These are phyloP conservation scores for Echiichthys vipera DNA, from an alignment of 2,797 vertebrate species.

Conservation along the genomic window DNA sequence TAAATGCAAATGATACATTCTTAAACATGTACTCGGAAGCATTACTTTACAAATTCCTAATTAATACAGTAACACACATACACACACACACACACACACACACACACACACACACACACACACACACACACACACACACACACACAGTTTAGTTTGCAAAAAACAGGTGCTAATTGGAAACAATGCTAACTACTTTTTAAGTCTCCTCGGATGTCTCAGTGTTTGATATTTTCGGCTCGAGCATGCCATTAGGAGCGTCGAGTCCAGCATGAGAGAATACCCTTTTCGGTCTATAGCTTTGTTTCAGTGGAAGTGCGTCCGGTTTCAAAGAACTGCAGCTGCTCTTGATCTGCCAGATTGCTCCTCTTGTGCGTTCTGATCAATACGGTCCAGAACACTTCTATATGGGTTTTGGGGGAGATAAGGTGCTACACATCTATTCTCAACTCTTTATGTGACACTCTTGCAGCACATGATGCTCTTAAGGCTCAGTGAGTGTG, in stretches of 20 bases:
- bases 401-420: conserved; percentile 55
- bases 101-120: not conserved
- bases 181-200: conserved; percentile 27
- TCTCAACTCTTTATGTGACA: conserved; percentile 56
- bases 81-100: not conserved
- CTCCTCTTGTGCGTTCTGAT: conserved; percentile 67
- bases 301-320: conserved; percentile 68
- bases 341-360: conserved; percentile 77
- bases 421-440: conserved; percentile 53
- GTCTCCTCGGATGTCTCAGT: conserved; percentile 50
- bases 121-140: not conserved
- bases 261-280: conserved; percentile 35
- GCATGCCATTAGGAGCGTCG: conserved; percentile 43
- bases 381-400: conserved; percentile 72
- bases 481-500: conserved; percentile 29
- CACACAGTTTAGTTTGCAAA: not conserved
- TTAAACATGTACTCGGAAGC: not conserved
- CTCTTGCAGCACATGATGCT: conserved; percentile 34
- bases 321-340: conserved; percentile 78
- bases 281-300: conserved; percentile 54
- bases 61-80: not conserved
- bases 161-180: conserved; percentile 36
- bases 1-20: not conserved
- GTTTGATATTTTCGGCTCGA: conserved; percentile 33
- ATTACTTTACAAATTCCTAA: not conserved